Conservation (phyloP, 2,888 invertebrate species). For the Pandemis heparana region DNA sequence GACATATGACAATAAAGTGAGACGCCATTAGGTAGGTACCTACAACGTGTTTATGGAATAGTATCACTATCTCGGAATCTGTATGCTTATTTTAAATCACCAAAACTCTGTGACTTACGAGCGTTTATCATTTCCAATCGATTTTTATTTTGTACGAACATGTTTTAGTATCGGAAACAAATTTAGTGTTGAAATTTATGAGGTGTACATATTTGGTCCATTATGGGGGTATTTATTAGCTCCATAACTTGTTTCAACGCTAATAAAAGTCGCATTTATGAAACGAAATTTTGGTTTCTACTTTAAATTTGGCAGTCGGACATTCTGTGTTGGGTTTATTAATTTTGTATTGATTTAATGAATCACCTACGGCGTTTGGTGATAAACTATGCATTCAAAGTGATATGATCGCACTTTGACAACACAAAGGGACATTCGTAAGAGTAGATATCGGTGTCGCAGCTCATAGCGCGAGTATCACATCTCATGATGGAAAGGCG, state of each 20-base stretch:
- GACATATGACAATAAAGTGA: conserved; percentile 76
- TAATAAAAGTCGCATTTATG: conserved; percentile 9
- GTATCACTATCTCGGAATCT: conserved; percentile 59
- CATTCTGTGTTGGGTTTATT: neutral
- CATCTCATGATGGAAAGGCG: conserved; percentile 24
- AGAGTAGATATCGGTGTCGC: conserved; percentile 33
- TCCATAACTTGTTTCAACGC: conserved; percentile 21
- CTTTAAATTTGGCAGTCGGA: conserved; percentile 3
- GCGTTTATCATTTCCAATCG: conserved; percentile 58
- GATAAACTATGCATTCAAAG: conserved; percentile 18
- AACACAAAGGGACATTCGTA: conserved; percentile 37
- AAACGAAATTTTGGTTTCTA: neutral
- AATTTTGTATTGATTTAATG: neutral
- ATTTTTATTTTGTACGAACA: conserved; percentile 49
- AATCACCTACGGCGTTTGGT: conserved; percentile 1
- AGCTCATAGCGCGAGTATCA: conserved; percentile 24
- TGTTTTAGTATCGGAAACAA: conserved; percentile 43
- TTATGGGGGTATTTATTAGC: conserved; percentile 25
- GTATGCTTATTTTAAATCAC: conserved; percentile 57
- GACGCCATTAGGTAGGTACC: conserved; percentile 69
- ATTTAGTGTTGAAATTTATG: conserved; percentile 41
- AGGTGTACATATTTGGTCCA: conserved; percentile 38
- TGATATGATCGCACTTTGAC: conserved; percentile 35
- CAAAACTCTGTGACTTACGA: conserved; percentile 49
- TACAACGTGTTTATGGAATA: conserved; percentile 78